Base-by-base conservation (phyloP, 2,888 invertebrate genomes). In the Lithophane socia region DNA sequence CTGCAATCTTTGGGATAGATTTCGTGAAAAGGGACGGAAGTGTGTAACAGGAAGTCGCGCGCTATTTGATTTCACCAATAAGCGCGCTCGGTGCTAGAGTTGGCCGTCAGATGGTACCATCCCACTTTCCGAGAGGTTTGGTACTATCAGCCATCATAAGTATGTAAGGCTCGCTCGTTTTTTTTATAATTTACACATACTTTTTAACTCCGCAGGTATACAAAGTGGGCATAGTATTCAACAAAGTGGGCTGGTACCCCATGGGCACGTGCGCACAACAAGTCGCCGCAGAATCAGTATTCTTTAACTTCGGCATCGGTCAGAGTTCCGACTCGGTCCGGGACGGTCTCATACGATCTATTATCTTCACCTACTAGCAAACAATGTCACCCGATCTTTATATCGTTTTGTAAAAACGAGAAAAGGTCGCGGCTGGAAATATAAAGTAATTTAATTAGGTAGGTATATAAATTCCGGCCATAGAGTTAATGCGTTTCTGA, bases 191-290 rank as follows among this genome's bases (percentile, higher is more conserved):
- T 56, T 12, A 37, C 72, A 5, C 29, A 42, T 42, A 0, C 3
- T 1, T 54, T 93, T 98, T 98, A 85, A 97, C 97, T 69, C 94
- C 21, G 0, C 82, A 98, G 97, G 97, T 98, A 74, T 98, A 98
- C 94, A 98, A 98, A 93, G 98, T 98, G 87, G 98, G 98, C 70
- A 98, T 98, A 47, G 98, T 98, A 64, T 97, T 98, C 94, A 98
- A 98, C 94, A 98, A 98, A 92, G 97, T 97, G 82, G 98, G 98
- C 21, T 98, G 98, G 97, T 98, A 98, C 94, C 98, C 98, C 10
- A 97, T 98, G 97, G 98, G 98, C 83, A 97, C 97, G 9, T 98
- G 98, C 91, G 97, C 97, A 0, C 97, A 97, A 87, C 97, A 97
- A 75, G 97, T 98, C 52, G 96, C 97, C 10, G 97, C 98, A 67